A percentile compares a stretch with the other conserved stretches of the same genome.
phyloP scores from a whole-genome alignment of 1,140 invertebrate species.

The Pollicipes pollicipes region DNA sequence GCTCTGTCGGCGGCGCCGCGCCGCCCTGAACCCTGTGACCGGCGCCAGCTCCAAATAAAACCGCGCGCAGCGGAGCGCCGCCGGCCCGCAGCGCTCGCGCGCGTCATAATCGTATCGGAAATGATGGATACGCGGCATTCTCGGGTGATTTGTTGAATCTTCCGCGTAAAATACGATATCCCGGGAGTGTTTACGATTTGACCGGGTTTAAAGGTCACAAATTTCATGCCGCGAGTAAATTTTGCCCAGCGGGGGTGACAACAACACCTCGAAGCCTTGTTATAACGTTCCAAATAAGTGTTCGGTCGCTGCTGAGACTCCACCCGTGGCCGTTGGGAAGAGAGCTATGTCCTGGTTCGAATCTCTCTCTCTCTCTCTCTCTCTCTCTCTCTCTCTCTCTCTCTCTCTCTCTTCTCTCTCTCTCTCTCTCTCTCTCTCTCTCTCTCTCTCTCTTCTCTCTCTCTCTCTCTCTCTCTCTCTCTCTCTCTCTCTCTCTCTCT shows the following conservation, averaged over 20 bases:
- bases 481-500: too few species aligned
- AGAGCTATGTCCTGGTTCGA: too few species aligned
- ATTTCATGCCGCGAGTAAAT: background rate
- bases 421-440: too few species aligned
- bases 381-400: too few species aligned
- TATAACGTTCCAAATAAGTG: background rate
- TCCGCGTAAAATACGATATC: background rate
- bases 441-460: too few species aligned
- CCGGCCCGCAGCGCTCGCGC: too few species aligned
- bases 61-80: background rate
- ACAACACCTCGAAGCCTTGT: background rate
- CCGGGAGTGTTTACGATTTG: background rate
- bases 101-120: background rate
- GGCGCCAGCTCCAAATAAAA: background rate
- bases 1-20: too few species aligned
- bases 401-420: too few species aligned
- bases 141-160: constrained; percentile 1
- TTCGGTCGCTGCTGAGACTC: background rate
- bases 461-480: too few species aligned
- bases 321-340: too few species aligned
- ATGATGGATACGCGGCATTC: background rate
- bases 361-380: too few species aligned
- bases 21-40: background rate
- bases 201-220: background rate
- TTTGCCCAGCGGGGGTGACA: background rate